A percentile compares a stretch with the other conserved stretches of the same genome.
phyloP scores from a whole-genome alignment of 2,888 invertebrate species.

The Leptinotarsa haldemani region DNA sequence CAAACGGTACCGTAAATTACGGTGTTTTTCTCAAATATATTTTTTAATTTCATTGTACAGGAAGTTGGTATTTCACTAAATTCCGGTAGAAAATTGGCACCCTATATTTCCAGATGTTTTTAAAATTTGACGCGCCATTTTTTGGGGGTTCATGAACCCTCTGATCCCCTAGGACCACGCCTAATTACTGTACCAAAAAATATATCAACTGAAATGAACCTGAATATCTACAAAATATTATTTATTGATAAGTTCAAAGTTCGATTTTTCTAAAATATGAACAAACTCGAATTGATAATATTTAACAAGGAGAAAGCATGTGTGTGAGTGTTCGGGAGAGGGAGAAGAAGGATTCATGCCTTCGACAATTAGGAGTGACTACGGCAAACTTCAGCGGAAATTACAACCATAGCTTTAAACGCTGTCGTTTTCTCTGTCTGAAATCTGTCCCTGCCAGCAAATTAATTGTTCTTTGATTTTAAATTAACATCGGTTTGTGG shows the following conservation, averaged over 20 bases:
- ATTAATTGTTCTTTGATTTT: slow-evolving; percentile 36
- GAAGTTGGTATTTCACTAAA: too few relatives aligned
- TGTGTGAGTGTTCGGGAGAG: background rate
- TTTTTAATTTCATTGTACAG: too few relatives aligned
- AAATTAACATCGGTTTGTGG: slow-evolving; percentile 22
- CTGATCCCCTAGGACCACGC: too few relatives aligned
- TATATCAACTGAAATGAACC: too few relatives aligned
- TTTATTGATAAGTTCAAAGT: background rate
- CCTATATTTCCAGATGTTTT: too few relatives aligned
- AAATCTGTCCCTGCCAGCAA: slow-evolving; percentile 27
- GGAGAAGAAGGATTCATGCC: slow-evolving; percentile 9
- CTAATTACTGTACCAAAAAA: too few relatives aligned
- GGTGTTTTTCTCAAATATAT: too few relatives aligned
- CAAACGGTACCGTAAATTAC: too few relatives aligned
- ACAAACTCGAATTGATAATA: slow-evolving; percentile 11
- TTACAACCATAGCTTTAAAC: slow-evolving; percentile 37
- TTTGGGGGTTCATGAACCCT: too few relatives aligned
- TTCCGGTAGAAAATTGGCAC: too few relatives aligned
- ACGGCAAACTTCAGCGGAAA: slow-evolving; percentile 28
- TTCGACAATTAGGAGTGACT: slow-evolving; percentile 27
- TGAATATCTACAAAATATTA: too few relatives aligned
- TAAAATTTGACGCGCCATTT: too few relatives aligned
- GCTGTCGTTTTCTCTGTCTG: slow-evolving; percentile 33
- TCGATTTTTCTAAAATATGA: slow-evolving; percentile 9
- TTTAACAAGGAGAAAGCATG: slow-evolving; percentile 3